Percentiles rank a stretch among this genome's conserved stretches.
phyloP scores from a whole-genome alignment of 2,797 vertebrate species.

The Pangasius mekongensis region DNA sequence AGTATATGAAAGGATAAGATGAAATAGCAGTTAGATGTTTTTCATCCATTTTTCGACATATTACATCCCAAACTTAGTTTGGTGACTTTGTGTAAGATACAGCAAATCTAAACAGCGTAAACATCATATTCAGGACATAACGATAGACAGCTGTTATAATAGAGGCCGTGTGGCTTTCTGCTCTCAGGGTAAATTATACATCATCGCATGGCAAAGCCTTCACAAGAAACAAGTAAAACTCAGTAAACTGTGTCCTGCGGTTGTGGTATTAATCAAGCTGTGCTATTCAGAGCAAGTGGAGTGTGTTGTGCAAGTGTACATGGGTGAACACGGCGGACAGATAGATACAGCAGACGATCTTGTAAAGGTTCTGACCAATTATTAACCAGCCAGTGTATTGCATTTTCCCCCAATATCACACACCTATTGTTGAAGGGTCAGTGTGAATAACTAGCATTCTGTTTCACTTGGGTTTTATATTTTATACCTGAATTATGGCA shows the following conservation, averaged over 20 bases:
- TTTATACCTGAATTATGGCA: background rate
- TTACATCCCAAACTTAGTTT: background rate
- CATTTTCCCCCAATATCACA: background rate
- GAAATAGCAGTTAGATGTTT: background rate
- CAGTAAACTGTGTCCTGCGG: slow-evolving; percentile 3
- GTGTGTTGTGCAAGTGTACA: background rate
- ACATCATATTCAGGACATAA: background rate
- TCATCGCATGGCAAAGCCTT: slow-evolving; percentile 3
- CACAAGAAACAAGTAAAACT: background rate
- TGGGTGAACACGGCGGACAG: slow-evolving; percentile 36
- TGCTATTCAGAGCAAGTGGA: background rate
- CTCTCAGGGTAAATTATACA: background rate
- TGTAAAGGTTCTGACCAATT: background rate
- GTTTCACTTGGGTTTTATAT: background rate
- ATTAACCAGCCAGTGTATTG: background rate
- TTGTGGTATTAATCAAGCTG: slow-evolving; percentile 29
- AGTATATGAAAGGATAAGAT: background rate
- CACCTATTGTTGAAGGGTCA: background rate
- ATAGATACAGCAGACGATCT: background rate
- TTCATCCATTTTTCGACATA: background rate
- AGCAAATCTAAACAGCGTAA: background rate
- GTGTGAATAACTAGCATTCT: background rate
- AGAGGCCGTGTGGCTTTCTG: background rate
- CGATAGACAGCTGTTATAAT: background rate
- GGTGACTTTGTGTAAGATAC: background rate